Evolutionary conservation across 2,113 vertebrate species (phyloP).

Genomic region (Elachura formosa): DNA sequence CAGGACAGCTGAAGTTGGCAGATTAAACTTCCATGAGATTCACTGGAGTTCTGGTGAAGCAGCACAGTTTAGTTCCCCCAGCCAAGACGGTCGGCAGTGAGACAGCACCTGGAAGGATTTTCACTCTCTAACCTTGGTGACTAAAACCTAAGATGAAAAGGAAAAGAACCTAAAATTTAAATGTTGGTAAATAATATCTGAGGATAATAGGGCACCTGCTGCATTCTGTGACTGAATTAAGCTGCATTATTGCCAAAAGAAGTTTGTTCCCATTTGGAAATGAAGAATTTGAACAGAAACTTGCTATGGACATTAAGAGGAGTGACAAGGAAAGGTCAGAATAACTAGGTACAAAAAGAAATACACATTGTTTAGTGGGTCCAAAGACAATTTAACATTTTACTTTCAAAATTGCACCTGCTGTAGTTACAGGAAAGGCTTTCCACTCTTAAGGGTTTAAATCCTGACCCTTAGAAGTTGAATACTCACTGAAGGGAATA

Average conservation of each 20-base stretch:
- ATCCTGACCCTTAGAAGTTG: neutral
- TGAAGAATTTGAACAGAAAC: neutral
- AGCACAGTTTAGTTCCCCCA: neutral
- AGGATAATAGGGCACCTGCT: neutral
- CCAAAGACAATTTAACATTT: fast-evolving
- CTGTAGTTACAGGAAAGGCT: neutral
- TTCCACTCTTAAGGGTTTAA: neutral
- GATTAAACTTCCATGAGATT: neutral
- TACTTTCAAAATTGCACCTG: neutral
- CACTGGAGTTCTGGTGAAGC: neutral
- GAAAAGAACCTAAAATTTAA: neutral
- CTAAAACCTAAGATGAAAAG: neutral
- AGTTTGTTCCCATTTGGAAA: neutral
- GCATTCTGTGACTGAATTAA: neutral
- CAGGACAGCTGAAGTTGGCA: neutral
- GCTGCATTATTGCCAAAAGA: neutral
- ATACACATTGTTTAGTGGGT: neutral
- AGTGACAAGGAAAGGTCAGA: neutral
- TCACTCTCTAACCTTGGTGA: neutral
- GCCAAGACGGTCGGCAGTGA: neutral
- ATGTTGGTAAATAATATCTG: neutral
- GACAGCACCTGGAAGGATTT: neutral
- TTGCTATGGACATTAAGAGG: neutral
- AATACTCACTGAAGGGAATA: neutral
- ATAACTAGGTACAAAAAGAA: neutral